Evolutionary conservation across 35 echinoderm and acorn worm species (phyloP), one percentile per base, ranked within the genome.

Genomic region (Lytechinus pictus): DNA sequence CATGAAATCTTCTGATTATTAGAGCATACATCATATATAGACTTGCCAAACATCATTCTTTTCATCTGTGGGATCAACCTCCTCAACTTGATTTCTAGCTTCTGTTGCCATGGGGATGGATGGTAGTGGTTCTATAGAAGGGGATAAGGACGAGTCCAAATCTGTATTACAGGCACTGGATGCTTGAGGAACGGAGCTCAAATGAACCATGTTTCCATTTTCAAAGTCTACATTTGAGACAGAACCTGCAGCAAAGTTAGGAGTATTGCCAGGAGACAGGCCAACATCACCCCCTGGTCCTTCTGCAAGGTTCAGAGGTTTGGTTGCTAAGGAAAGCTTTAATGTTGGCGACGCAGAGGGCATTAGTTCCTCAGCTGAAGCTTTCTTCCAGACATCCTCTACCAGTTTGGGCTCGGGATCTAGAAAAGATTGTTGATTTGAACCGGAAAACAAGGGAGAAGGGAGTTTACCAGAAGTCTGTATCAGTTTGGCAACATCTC

Each of bases 11-110:
- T 79, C 66, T 24, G n/a, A 79, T 7, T 16, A n/a, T 79, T 79
- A 4, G 21, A 52, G 95, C 94, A 96, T 79, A 96, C 91, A 92
- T 96, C 94, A 96, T 79, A 96, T 95, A 92, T 95, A 96, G 28
- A 96, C 94, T 86, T 96, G 96, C 96, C 96, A 96, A n/a, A 96
- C 96, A 57, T 94, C 93, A 72, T 53, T 89, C 9, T 96, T 94
- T 6, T 95, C 94, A 53, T 95, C 89, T 13, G 94, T 61, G 12
- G 24, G 33, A 24, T 96, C 94, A 27, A 53, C 94, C 13, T 95
- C 86, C 44, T 95, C 79, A n/a, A 28, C 29, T 53, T 52, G 95
- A 27, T 91, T 44, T 91, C 27, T 53, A 11, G 24, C 1, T 91
- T 55, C 56, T 92, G 87, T 96, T 56, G 55, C 54, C 54, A 51